Base-by-base conservation (phyloP, 2,888 invertebrate species). In the Lapara coniferarum region DNA sequence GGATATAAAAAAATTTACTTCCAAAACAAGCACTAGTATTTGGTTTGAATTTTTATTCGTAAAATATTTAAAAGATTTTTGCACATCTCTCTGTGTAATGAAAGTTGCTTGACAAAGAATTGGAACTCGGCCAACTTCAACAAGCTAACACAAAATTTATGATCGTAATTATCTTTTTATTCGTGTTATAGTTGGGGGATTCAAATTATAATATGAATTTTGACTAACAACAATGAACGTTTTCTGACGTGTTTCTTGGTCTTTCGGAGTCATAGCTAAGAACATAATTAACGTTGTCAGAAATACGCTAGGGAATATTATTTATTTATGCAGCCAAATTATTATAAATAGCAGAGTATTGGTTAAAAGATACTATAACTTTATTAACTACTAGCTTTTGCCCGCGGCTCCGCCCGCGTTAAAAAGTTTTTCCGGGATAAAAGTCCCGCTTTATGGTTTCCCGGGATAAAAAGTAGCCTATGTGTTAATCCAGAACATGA, bases 91-190 rank as follows among this genome's bases (percentile, higher is more conserved):
- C 49, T 19, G 49, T 49, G 49, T 63, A 63, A 63, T 63, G 49
- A 63, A 63, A 63, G 63, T 63, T 63, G 63, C 63, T 63, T 63
- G 63, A 63, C 63, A 63, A 49, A 49, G 63, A 63, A 63, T 63
- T 63, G 63, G 63, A 63, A 46, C 12, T 49, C 13, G 6, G 63
- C 63, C 63, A 63, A 63, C 63, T 63, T 63, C 63, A 63, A 63
- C 63, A 63, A 63, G 63, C 63, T 19, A 63, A 63, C 63, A 63
- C 63, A 46, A 49, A 63, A 63, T 63, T 63, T 63, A 63, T 63
- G 63, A 19, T 49, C 19, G 63, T 63, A 63, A 63, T 63, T 63
- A 63, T 63, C 63, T 63, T 63, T 63, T 63, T 63, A 63, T 46
- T 25, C 63, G 19, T 63, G 49, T 63, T 49, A 49, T 63, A 63